Conservation (phyloP, 2,797 vertebrate species). For the Mormyrops boulengeri region DNA sequence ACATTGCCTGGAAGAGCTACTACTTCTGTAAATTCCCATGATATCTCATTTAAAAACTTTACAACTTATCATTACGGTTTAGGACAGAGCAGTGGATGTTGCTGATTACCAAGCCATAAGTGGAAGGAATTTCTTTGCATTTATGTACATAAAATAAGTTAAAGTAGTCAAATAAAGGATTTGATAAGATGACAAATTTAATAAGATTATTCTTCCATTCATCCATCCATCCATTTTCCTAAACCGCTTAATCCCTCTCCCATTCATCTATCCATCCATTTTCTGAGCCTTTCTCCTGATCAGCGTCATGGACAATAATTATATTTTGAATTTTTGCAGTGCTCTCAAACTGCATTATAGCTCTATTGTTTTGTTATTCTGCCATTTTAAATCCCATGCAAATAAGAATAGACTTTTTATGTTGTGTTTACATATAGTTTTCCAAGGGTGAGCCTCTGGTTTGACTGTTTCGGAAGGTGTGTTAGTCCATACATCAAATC, state of each 20-base stretch:
- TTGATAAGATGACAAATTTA: not conserved
- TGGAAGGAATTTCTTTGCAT: slow-evolving; percentile 30
- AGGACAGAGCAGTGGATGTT: slow-evolving; percentile 38
- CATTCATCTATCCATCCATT: not conserved
- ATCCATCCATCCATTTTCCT: not conserved
- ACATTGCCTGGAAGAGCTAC: slow-evolving; percentile 17
- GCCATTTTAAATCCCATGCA: not conserved
- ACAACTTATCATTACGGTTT: slow-evolving; percentile 32
- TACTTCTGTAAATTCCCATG: slow-evolving; percentile 28
- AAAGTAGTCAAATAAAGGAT: not conserved
- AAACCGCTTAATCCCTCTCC: no score
- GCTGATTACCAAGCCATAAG: slow-evolving; percentile 35
- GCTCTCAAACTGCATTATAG: not conserved
- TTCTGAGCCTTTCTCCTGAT: not conserved
- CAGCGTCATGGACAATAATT: not conserved
- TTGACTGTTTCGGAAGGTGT: not conserved
- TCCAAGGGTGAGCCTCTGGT: not conserved
- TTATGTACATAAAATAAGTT: slow-evolving; percentile 30
- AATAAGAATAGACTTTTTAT: not conserved
- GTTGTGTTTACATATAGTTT: not conserved
- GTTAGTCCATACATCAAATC: not conserved
- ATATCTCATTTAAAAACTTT: slow-evolving; percentile 30
- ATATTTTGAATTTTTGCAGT: not conserved
- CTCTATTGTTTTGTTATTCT: not conserved
- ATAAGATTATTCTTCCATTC: not conserved